phyloP scores from a whole-genome alignment of 2,113 vertebrate species.

The Gymnarchus niloticus region DNA sequence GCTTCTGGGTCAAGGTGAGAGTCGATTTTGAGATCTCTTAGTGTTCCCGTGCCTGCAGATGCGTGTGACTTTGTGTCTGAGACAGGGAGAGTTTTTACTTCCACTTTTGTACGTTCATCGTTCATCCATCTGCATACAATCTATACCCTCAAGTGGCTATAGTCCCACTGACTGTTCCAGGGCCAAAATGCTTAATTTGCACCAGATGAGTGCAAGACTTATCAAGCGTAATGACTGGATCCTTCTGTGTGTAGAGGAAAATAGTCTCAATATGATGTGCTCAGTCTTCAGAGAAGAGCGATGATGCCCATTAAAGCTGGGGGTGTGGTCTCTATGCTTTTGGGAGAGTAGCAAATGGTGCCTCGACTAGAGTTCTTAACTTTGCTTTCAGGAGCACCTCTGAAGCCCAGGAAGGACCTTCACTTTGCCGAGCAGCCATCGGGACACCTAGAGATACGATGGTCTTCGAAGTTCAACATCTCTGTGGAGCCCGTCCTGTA shows the following conservation, averaged over 20 bases:
- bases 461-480: conserved; percentile 94
- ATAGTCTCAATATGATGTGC: neutral
- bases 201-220: conserved; percentile 53
- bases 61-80: conserved; percentile 37
- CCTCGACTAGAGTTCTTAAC: neutral
- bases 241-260: neutral
- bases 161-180: conserved; percentile 49
- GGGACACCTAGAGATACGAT: conserved; percentile 80
- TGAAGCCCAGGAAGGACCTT: conserved; percentile 90
- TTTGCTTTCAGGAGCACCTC: conserved; percentile 74
- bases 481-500: conserved; percentile 92
- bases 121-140: conserved; percentile 51
- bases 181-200: conserved; percentile 52
- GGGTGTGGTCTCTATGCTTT: neutral
- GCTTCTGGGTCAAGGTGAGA: neutral
- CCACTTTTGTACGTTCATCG: conserved; percentile 26
- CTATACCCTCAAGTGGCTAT: conserved; percentile 45
- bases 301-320: neutral
- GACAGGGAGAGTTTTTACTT: conserved; percentile 31
- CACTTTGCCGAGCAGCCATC: conserved; percentile 74
- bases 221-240: conserved; percentile 44
- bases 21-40: neutral
- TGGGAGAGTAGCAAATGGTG: neutral
- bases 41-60: conserved; percentile 7
- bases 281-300: neutral